phyloP scores from a whole-genome alignment of 2,113 vertebrate species.

The Pedetes capensis region DNA sequence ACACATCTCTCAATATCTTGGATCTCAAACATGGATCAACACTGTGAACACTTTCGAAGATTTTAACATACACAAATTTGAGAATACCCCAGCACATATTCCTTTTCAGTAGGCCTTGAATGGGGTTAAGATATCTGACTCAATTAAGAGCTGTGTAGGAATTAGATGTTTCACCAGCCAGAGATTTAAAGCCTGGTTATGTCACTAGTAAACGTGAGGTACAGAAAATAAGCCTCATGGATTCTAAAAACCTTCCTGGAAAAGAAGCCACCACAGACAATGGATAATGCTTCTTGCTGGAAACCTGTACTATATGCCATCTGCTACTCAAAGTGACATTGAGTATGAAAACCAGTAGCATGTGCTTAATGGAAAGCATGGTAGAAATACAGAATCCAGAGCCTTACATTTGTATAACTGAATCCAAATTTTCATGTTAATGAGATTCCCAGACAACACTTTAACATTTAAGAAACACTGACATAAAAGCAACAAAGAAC shows the following conservation, averaged over 20 bases:
- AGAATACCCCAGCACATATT: not conserved
- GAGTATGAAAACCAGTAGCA: not conserved
- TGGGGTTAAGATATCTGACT: not conserved
- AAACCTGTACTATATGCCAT: not conserved
- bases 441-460: not conserved
- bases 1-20: not conserved
- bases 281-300: not conserved
- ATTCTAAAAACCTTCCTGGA: not conserved
- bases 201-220: not conserved
- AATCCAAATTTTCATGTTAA: not conserved
- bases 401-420: not conserved
- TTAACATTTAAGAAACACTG: not conserved
- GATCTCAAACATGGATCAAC: not conserved
- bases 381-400: not conserved
- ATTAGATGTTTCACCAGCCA: not conserved
- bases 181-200: not conserved
- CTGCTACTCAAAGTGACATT: not conserved
- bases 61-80: not conserved
- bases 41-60: not conserved
- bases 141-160: not conserved
- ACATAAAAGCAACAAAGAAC: not conserved
- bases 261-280: not conserved
- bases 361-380: not conserved
- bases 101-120: not conserved
- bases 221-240: not conserved